Evolutionary conservation across 2,113 vertebrate species (phyloP).

Genomic region (Austrofundulus limnaeus): DNA sequence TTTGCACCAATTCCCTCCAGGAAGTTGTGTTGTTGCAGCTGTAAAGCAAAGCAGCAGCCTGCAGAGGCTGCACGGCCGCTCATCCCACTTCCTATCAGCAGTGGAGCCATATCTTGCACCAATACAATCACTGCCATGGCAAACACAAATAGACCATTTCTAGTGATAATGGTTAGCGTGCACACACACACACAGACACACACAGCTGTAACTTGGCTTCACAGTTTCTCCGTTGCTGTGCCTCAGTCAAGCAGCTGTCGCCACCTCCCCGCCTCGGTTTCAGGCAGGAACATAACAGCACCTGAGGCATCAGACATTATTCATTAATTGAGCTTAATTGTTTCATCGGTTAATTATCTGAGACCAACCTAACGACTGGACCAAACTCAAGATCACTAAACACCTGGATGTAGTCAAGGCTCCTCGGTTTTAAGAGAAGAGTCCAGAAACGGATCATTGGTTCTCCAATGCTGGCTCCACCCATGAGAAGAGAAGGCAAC

Average conservation of each 20-base stretch:
- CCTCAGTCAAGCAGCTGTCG: conserved; percentile 68
- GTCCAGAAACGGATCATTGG: conserved; percentile 43
- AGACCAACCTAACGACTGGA: conserved; percentile 61
- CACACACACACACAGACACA: conserved; percentile 23
- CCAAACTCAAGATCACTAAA: conserved; percentile 58
- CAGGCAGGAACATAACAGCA: conserved; percentile 39
- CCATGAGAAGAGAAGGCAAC: conserved; percentile 31
- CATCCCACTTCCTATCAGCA: conserved; percentile 55
- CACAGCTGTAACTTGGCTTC: conserved; percentile 53
- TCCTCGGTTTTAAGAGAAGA: conserved; percentile 34
- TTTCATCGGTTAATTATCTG: conserved; percentile 69
- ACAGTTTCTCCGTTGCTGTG: conserved; percentile 45
- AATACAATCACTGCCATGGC: conserved; percentile 64
- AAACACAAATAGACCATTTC: conserved; percentile 59
- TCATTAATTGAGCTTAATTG: conserved; percentile 69
- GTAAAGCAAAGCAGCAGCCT: too few species aligned
- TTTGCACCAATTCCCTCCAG: too few species aligned
- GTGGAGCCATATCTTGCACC: conserved; percentile 56
- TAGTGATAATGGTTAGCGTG: conserved; percentile 60
- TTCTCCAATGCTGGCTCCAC: conserved; percentile 34
- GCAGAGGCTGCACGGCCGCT: conserved; percentile 30
- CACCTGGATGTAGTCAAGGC: conserved; percentile 67
- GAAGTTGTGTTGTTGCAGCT: too few species aligned
- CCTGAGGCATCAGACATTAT: conserved; percentile 60
- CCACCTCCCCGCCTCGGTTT: conserved; percentile 35